phyloP scores from a whole-genome alignment of 2,797 vertebrate species.

The Neosalanx taihuensis region DNA sequence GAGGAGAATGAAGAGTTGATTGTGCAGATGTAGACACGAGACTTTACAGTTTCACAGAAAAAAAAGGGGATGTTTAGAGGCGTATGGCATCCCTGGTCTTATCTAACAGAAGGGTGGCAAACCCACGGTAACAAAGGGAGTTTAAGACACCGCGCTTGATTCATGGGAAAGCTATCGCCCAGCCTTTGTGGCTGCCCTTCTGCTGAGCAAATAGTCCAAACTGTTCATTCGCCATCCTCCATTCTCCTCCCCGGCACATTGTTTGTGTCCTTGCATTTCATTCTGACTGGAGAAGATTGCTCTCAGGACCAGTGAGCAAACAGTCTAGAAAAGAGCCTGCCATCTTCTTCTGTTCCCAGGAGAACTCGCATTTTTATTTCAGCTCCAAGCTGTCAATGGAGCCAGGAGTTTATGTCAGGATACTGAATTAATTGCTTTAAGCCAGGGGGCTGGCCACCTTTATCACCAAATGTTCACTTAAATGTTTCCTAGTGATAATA shows the following conservation, averaged over 20 bases:
- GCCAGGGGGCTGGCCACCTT: conserved; percentile 79
- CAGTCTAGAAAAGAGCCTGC: conserved; percentile 89
- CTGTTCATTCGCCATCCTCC: conserved; percentile 88
- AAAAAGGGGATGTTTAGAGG: conserved; percentile 58
- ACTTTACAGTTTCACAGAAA: conserved; percentile 55
- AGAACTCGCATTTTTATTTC: conserved; percentile 99
- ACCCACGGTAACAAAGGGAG: conserved; percentile 74
- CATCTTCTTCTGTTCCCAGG: conserved; percentile 93
- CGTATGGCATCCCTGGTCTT: conserved; percentile 80
- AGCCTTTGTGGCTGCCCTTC: conserved; percentile 90
- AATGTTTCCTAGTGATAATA: conserved; percentile 59
- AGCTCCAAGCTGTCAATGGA: conserved; percentile 99
- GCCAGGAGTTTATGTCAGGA: conserved; percentile 99
- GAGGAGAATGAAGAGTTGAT: conserved; percentile 22
- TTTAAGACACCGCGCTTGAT: conserved; percentile 78
- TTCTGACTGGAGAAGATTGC: conserved; percentile 83
- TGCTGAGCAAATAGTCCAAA: conserved; percentile 97
- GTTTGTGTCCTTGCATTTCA: conserved; percentile 96
- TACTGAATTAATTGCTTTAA: conserved; percentile 99
- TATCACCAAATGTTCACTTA: conserved; percentile 79
- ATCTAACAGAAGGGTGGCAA: conserved; percentile 70
- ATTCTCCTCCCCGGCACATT: conserved; percentile 87
- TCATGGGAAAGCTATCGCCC: conserved; percentile 87
- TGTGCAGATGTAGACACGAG: conserved; percentile 29
- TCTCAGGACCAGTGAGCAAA: conserved; percentile 94